A percentile compares a stretch with the other conserved stretches of the same genome.
These are phyloP conservation scores for Stichodactyla helianthus DNA, from an alignment of 64 coral and sea anemone species.

Conservation along the genomic window DNA sequence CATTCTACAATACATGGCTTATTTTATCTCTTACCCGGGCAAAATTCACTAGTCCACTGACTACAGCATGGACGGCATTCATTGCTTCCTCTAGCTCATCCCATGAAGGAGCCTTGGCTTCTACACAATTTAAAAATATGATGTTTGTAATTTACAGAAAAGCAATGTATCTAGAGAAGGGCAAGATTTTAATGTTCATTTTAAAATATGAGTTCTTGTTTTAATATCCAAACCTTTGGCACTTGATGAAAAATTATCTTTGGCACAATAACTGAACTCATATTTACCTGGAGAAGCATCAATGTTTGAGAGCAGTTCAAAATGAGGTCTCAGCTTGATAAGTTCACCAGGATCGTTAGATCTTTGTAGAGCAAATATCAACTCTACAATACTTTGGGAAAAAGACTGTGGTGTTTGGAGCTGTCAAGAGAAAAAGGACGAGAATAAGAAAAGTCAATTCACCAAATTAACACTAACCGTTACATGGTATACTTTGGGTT, in stretches of 20 bases:
- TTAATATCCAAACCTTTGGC: no score
- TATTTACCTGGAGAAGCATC: conserved; percentile 90
- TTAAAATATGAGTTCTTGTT: no score
- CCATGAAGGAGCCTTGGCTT: conserved; percentile 79
- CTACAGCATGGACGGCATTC: conserved; percentile 86
- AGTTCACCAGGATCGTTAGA: conserved; percentile 93
- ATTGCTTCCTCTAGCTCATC: conserved; percentile 78
- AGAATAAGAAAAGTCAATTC: neutral
- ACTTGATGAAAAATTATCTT: neutral
- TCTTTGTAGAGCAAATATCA: conserved; percentile 88
- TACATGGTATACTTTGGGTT: no score
- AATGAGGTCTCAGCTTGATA: conserved; percentile 67
- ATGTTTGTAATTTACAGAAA: neutral
- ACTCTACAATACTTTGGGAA: conserved; percentile 85
- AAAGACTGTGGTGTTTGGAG: conserved; percentile 92
- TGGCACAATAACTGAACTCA: neutral
- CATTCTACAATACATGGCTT: no score
- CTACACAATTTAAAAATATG: conserved; percentile 47
- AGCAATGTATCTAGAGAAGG: no score
- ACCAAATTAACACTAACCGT: no score
- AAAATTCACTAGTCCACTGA: conserved; percentile 90
- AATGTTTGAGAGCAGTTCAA: conserved; percentile 89
- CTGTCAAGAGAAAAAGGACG: conserved; percentile 38
- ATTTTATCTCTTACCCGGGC: conserved; percentile 50
- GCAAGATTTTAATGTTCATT: no score